Conservation (phyloP, 1,140 invertebrate species). For the Trachelipus rathkii region DNA sequence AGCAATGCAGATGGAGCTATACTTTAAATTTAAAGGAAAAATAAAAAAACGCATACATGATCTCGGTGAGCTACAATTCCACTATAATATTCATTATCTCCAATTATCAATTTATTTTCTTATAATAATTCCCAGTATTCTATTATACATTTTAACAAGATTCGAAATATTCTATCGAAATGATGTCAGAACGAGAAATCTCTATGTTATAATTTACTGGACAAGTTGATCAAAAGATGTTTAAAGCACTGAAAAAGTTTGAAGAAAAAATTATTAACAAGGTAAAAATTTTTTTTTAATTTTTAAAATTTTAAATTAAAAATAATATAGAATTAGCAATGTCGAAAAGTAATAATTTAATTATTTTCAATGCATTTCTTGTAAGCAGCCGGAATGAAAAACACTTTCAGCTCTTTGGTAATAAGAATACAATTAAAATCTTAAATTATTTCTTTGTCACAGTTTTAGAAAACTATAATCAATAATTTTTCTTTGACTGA, state of each 20-base stretch:
- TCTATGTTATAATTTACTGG: slow-evolving; percentile 79
- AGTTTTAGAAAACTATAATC: no score
- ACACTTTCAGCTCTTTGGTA: not conserved
- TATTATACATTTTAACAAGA: not conserved
- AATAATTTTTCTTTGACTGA: no score
- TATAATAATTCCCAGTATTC: not conserved
- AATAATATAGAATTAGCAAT: no score
- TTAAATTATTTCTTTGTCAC: no score
- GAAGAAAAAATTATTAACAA: slow-evolving; percentile 68
- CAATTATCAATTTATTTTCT: not conserved
- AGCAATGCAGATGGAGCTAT: no score
- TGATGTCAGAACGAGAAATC: slow-evolving; percentile 84
- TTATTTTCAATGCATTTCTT: not conserved
- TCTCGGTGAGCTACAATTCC: no score
- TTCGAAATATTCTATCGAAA: slow-evolving; percentile 65
- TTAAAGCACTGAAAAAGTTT: slow-evolving; percentile 64
- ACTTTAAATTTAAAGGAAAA: no score
- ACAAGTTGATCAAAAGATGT: slow-evolving; percentile 70
- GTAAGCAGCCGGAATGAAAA: not conserved
- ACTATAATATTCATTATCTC: not conserved
- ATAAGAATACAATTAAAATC: no score
- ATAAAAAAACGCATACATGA: no score
- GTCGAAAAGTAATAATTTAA: not conserved
- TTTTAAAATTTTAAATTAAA: no score
- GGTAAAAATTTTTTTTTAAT: slow-evolving; percentile 52